Base-by-base conservation (phyloP, 2,797 vertebrate species). In the Heterohyrax brucei region DNA sequence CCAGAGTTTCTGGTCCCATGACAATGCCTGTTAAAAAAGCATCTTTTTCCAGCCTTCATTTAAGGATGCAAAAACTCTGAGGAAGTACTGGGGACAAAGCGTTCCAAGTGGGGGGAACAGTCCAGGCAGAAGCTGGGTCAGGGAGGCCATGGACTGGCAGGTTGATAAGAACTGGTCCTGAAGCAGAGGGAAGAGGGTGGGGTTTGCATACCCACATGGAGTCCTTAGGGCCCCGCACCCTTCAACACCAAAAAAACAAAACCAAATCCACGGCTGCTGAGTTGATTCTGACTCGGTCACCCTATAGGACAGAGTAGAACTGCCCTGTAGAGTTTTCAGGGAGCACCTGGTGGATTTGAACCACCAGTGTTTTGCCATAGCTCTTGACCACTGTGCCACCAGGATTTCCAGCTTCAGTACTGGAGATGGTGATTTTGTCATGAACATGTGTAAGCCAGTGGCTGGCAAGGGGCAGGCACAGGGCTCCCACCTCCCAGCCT, bases 101-200 rank as follows among this genome's bases (percentile, higher is more conserved):
- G 1, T 21, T 44, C 24, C 2, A 0, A 0, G 22, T 30, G 33
- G 56, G 3, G 6, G 22, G 24, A 53, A 75, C 4, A 0, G 2
- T 1, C 8, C 0, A 1, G 13, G 10, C 28, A 33, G 44, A 50
- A 21, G 30, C n/a, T 14, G 22, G 2, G 16, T 1, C 24, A 7
- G 26, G 30, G 12, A 26, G 39, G 3, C 7, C 4, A 0, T 13
- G 10, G 39, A 46, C 1, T 9, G 0, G 14, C 33, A 5, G 16
- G 70, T 16, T 4, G 16, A 16, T 0, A 1, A 19, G 19, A 4
- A 0, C 1, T 24, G 62, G 26, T 28, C 26, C 62, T 64, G 62
- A 26, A 64, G 22, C 26, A 28, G 7, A 14, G 53, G 53, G 8
- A 56, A 1, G 24, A 28, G 26, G 26, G 64, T 30, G 64, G 8